These are phyloP conservation scores for Phragmatobia fuliginosa DNA, from an alignment of 2,888 invertebrate species.

Conservation along the genomic window DNA sequence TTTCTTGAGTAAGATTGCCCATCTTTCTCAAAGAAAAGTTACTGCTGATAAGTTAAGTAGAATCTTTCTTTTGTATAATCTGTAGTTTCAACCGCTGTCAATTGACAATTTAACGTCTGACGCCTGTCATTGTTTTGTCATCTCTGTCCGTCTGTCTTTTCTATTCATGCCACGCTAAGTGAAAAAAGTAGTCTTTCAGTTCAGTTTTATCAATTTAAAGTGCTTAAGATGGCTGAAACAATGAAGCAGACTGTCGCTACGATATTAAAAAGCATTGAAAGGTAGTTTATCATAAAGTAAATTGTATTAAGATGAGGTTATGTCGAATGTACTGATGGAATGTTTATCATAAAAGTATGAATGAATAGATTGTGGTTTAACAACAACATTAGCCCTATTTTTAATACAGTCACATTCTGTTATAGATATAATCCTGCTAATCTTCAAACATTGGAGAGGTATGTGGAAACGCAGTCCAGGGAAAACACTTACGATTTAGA, in stretches of 20 bases:
- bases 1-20: too few relatives aligned
- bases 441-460: constrained; percentile 94
- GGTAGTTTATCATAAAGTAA: constrained; percentile 84
- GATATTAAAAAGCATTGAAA: constrained; percentile 96
- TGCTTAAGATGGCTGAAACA: constrained; percentile 89
- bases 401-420: constrained; percentile 1
- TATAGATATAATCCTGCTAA: constrained; percentile 98
- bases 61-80: too few relatives aligned
- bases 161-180: constrained; percentile 1
- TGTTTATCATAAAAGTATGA: background rate
- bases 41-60: too few relatives aligned
- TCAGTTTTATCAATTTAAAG: background rate
- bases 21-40: too few relatives aligned
- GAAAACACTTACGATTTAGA: constrained; percentile 98
- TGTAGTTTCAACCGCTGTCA: background rate
- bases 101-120: too few relatives aligned
- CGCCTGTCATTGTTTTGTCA: background rate
- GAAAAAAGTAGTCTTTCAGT: background rate
- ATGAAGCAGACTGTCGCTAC: constrained; percentile 95
- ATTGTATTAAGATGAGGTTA: constrained; percentile 22
- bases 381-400: background rate
- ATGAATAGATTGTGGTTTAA: background rate
- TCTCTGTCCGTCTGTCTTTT: background rate
- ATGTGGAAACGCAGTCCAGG: constrained; percentile 96
- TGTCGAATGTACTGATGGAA: background rate